Base-by-base conservation (phyloP, 2,113 vertebrate genomes). In the Rhea americana region DNA sequence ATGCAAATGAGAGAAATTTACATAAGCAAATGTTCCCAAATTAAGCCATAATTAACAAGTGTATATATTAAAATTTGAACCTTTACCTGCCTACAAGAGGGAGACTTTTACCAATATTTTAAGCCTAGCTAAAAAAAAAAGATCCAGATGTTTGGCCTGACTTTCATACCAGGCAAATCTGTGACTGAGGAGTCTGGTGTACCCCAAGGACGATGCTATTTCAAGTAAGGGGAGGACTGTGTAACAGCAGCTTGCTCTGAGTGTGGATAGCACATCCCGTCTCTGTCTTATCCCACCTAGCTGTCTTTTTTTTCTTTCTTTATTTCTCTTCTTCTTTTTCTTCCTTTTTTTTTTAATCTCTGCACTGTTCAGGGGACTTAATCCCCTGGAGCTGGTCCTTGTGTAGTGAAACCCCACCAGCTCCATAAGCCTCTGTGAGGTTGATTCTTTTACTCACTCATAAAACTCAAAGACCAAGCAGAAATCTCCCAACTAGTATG, bases 401-500 rank as follows among this genome's bases (percentile, higher is more conserved):
- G 24, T 2, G 3, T 11, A 41, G 26, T 59, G 55, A 47, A 74
- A 59, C 45, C 7, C 22, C 50, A 58, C 13, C 90, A 77, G 22
- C 82, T 71, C n/a, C 12, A 0, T 32, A 3, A 58, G 41, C 30
- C 56, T 37, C 72, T 22, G 6, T 16, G 65, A 76, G 26, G 48
- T 21, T 0, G 0, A 75, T 67, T 85, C 58, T 63, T 63, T 59
- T 28, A 5, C 11, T 47, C 41, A 9, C 28, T 43, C 51, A 13
- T 18, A 1, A 2, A 59, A n/a, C 32, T 50, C 47, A 47, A 5
- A 39, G 28, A 15, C n/a, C 43, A 20, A 11, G 21, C 25, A 68
- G 51, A 61, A 48, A 66, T 77, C 50, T 91, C 30, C 43, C 39
- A 35, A 15, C 41, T 30, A 7, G 17, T 7, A 17, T 6, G 55